Evolutionary conservation across 2,888 invertebrate species (phyloP), one percentile per base, ranked within the genome.

Genomic region (Junonia oenone): DNA sequence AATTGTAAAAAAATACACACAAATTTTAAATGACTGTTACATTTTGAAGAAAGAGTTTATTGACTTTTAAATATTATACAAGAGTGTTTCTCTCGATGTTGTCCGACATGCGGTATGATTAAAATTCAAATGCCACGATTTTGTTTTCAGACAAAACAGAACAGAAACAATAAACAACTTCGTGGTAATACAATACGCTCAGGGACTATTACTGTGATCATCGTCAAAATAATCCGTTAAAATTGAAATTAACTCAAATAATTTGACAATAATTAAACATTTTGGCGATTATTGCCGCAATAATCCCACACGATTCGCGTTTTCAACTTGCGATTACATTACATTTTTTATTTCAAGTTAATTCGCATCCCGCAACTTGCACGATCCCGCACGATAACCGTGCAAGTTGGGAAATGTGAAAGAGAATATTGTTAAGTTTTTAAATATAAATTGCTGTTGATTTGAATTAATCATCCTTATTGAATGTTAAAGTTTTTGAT

Each of bases 401-500:
- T 61, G 58, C 53, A 61, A 57, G 46, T 40, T 56, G 47, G 43
- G 55, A 46, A 54, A 58, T 56, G 49, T 59, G 17, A 19, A 5
- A 22, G n/a, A n/a, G 22, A 43, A 56, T 33, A 35, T 83, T 87
- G 89, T 90, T 89, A 83, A 87, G 89, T 90, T 89, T 87, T 83
- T 78, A 73, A 68, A 61, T 73, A 75, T 88, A 47, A 73, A 79
- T 90, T 90, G 89, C 89, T 80, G 87, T 90, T 89, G 76, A 75
- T 85, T 89, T 85, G 52, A 68, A 78, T 87, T 89, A 87, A 71
- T 78, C 89, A 90, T 90, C 90, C 84, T 90, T 65, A 87, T 88
- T 90, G 68, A 77, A 66, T 80, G 88, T 90, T 90, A 72, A 76
- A 60, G 65, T 75, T 81, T 78, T 76, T 58, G 61, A 72, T 81